These are phyloP conservation scores for Rhabdomys dilectus DNA, from an alignment of 2,113 vertebrate genomes.

Conservation along the genomic window DNA sequence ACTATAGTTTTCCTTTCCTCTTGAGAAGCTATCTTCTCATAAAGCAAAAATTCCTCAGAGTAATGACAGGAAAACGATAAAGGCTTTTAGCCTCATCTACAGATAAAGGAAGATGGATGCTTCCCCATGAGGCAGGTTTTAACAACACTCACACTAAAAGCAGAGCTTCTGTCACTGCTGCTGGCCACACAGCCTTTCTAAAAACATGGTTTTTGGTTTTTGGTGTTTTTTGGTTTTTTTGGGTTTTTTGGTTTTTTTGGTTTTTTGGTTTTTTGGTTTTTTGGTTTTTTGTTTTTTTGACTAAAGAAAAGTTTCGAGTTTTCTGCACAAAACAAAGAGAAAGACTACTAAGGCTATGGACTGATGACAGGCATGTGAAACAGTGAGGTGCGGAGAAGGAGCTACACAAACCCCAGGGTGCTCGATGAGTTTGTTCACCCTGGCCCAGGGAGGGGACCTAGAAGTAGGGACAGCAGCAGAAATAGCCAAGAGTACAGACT, in stretches of 20 bases:
- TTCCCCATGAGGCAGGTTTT: constrained; percentile 49
- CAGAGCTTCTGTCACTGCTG: background rate
- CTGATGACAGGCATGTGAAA: background rate
- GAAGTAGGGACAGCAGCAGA: background rate
- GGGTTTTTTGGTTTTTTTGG: too few species aligned
- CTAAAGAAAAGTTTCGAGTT: constrained; percentile 43
- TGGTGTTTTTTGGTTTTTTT: too few species aligned
- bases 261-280: too few species aligned
- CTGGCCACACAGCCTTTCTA: background rate
- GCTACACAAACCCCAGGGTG: background rate
- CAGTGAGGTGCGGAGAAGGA: background rate
- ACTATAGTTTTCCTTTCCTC: constrained; percentile 67
- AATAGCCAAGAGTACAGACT: background rate
- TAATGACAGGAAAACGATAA: constrained; percentile 55
- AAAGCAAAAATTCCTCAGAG: constrained; percentile 67
- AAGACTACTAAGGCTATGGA: background rate
- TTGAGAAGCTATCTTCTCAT: constrained; percentile 66
- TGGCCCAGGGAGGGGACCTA: background rate
- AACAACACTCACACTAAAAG: background rate
- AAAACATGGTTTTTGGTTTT: too few species aligned
- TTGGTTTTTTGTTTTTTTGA: background rate
- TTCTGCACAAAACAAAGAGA: background rate
- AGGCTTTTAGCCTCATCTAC: constrained; percentile 42
- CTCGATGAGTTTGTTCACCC: background rate
- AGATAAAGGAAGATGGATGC: constrained; percentile 61